Evolutionary conservation across 2,113 vertebrate genomes (phyloP).

Genomic region (Nymphicus hollandicus): DNA sequence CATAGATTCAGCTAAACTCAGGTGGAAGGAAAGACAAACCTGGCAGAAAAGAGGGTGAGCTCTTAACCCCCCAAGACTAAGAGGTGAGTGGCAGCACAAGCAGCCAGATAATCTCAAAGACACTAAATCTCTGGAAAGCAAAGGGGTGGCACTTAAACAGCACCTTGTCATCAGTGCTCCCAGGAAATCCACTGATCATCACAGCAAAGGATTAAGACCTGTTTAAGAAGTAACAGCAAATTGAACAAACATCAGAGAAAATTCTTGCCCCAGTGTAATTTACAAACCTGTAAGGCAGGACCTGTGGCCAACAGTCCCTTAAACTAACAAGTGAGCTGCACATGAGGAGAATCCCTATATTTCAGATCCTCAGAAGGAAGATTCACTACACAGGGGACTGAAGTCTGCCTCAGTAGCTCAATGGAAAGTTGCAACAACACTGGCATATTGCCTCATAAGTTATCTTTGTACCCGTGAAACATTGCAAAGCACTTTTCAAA

Average conservation of each 20-base stretch:
- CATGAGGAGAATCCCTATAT: background rate
- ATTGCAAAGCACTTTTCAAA: background rate
- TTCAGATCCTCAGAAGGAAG: background rate
- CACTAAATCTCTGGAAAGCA: background rate
- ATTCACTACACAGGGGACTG: background rate
- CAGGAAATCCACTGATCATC: background rate
- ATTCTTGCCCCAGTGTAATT: background rate
- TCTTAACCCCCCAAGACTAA: background rate
- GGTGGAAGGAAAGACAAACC: background rate
- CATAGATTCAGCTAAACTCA: background rate
- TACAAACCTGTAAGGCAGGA: background rate
- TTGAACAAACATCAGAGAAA: background rate
- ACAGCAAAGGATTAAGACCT: background rate
- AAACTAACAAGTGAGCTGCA: background rate
- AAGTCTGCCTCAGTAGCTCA: background rate
- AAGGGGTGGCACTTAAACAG: background rate
- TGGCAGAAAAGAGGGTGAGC: background rate
- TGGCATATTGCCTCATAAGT: background rate
- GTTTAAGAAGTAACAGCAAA: background rate
- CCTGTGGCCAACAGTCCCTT: background rate
- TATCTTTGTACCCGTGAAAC: background rate
- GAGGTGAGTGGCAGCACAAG: background rate
- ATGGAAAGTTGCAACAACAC: background rate
- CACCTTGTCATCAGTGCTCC: background rate
- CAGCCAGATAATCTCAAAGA: conserved; percentile 5